Percentiles rank a stretch among this genome's conserved stretches.
Conservation (phyloP, 1,140 invertebrate genomes). For the Artemia franciscana region DNA sequence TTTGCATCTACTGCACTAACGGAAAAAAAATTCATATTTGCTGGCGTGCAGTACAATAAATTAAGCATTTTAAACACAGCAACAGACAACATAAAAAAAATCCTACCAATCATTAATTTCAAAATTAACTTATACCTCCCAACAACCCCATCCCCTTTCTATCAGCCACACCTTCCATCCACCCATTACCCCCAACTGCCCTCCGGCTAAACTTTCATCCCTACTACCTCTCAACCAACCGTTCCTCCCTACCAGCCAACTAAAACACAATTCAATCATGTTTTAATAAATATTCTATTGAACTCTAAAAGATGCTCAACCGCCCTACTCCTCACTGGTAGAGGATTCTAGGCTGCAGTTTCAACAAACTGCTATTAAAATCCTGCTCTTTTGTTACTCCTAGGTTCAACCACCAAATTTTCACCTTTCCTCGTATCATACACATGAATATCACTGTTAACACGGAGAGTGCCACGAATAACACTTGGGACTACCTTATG, state of each 20-base stretch:
- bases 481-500: neutral
- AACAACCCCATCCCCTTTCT: neutral
- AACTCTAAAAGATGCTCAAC: no score
- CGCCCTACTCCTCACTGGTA: no score
- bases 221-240: neutral
- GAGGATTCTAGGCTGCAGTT: no score
- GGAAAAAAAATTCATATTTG: neutral
- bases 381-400: neutral
- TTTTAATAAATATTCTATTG: neutral
- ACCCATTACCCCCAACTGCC: no score
- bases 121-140: neutral
- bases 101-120: neutral
- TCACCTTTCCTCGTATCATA: neutral
- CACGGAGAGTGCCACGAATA: neutral
- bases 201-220: no score
- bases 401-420: neutral
- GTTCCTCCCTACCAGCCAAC: neutral
- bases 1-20: neutral
- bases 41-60: no score
- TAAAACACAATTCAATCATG: neutral
- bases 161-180: neutral
- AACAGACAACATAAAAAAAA: no score
- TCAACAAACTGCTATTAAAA: neutral
- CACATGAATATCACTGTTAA: neutral
- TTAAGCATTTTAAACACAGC: no score